Conservation (phyloP, 1,140 invertebrate genomes). For the Lutraria rhynchaena region DNA sequence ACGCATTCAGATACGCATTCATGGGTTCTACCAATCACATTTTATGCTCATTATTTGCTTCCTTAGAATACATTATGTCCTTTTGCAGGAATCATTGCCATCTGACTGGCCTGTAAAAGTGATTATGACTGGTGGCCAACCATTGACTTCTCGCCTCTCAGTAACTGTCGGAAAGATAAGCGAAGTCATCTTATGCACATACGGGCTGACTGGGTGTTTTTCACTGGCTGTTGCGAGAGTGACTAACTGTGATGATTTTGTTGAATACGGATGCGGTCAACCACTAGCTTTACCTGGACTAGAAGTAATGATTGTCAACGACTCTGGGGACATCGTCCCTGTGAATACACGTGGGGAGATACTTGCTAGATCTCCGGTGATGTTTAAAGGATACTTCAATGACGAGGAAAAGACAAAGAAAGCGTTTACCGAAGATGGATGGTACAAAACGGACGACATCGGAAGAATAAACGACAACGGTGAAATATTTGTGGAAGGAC, state of each 20-base stretch:
- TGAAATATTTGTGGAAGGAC: constrained; percentile 41
- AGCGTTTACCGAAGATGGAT: constrained; percentile 81
- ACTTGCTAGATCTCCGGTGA: background rate
- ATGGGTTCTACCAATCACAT: too few relatives aligned
- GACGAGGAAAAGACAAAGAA: constrained; percentile 79
- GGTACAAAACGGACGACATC: constrained; percentile 81
- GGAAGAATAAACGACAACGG: constrained; percentile 68
- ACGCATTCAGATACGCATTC: too few relatives aligned
- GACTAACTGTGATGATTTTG: background rate
- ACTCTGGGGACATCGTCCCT: background rate
- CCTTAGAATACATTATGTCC: too few relatives aligned
- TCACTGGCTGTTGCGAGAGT: background rate
- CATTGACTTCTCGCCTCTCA: background rate
- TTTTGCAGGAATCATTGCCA: constrained; percentile 1
- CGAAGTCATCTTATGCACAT: background rate
- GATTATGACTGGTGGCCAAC: constrained; percentile 19
- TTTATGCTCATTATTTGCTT: too few relatives aligned
- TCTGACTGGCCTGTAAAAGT: background rate
- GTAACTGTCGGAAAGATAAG: background rate
- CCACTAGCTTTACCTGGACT: background rate
- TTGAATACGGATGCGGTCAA: constrained; percentile 7
- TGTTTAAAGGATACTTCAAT: constrained; percentile 57
- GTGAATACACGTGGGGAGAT: constrained; percentile 7
- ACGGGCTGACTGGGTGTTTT: background rate
- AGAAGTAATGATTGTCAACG: constrained; percentile 13